Evolutionary conservation across 2,888 invertebrate genomes (phyloP).

Genomic region (Drosophila crucigera): DNA sequence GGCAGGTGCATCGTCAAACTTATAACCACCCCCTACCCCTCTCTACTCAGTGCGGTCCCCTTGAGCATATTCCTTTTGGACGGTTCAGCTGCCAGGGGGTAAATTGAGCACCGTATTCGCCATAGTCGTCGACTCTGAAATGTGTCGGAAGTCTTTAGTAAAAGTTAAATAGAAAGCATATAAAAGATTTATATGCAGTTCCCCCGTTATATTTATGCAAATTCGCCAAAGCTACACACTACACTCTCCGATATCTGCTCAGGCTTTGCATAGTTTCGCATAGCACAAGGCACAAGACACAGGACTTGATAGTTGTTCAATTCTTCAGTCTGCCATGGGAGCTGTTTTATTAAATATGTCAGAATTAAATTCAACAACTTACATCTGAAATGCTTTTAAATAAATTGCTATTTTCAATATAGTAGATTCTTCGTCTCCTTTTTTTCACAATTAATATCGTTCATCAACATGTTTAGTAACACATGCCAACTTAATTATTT

Average conservation of each 20-base stretch:
- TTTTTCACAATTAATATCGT: background rate
- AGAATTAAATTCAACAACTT: background rate
- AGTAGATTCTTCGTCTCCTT: background rate
- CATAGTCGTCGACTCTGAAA: slow-evolving; percentile 60
- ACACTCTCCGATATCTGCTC: background rate
- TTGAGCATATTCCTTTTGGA: background rate
- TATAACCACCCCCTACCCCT: background rate
- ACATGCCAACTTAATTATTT: background rate
- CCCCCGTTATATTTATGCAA: slow-evolving; percentile 70
- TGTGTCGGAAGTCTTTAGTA: slow-evolving; percentile 79
- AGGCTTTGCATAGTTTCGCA: slow-evolving; percentile 18
- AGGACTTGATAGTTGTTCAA: slow-evolving; percentile 13
- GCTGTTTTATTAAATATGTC: slow-evolving; percentile 14
- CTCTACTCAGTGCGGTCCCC: background rate
- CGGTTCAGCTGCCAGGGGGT: slow-evolving; percentile 10
- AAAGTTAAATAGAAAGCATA: slow-evolving; percentile 79
- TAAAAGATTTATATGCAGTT: slow-evolving; percentile 69
- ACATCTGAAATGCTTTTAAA: slow-evolving; percentile 1
- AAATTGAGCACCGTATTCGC: slow-evolving; percentile 29
- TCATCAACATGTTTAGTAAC: background rate
- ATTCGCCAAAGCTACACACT: slow-evolving; percentile 28
- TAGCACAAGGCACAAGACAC: background rate
- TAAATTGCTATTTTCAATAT: background rate
- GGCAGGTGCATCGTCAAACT: slow-evolving; percentile 54
- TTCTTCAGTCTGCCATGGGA: slow-evolving; percentile 10